Evolutionary conservation across 2,888 invertebrate genomes (phyloP).

Genomic region (Troglohyphantes excavatus): DNA sequence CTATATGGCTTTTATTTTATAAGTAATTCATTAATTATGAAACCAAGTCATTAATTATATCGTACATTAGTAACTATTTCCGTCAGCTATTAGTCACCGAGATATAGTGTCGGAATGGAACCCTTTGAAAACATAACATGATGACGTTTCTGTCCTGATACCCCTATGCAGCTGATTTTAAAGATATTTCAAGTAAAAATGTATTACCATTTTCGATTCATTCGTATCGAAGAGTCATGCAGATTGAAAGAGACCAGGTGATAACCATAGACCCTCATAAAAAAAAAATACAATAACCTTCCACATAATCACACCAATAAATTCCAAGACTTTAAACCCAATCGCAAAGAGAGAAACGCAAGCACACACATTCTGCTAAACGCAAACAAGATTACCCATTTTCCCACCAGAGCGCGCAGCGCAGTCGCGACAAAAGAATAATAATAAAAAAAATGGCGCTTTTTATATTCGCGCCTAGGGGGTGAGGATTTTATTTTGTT

Average conservation of each 20-base stretch:
- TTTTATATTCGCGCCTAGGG: constrained; percentile 52
- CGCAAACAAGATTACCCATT: constrained; percentile 53
- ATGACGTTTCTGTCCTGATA: no score
- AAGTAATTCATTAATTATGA: no score
- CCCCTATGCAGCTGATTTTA: no score
- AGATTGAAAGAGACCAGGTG: neutral
- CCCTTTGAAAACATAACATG: no score
- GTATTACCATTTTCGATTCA: no score
- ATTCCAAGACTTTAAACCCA: neutral
- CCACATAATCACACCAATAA: neutral
- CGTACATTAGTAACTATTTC: no score
- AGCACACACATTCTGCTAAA: constrained; percentile 13
- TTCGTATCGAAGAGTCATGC: neutral
- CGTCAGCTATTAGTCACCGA: no score
- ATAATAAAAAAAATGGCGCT: constrained; percentile 15
- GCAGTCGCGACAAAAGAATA: constrained; percentile 2
- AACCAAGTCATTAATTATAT: no score
- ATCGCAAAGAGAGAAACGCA: neutral
- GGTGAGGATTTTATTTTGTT: constrained; percentile 36
- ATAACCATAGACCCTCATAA: neutral
- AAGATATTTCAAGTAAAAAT: neutral
- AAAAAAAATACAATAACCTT: neutral
- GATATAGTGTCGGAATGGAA: no score
- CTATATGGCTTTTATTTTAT: no score
- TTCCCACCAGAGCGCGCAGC: constrained; percentile 56